Percentiles rank a stretch among this genome's conserved stretches.
These are phyloP conservation scores for Fopius arisanus DNA, from an alignment of 1,140 invertebrate species.

Conservation along the genomic window DNA sequence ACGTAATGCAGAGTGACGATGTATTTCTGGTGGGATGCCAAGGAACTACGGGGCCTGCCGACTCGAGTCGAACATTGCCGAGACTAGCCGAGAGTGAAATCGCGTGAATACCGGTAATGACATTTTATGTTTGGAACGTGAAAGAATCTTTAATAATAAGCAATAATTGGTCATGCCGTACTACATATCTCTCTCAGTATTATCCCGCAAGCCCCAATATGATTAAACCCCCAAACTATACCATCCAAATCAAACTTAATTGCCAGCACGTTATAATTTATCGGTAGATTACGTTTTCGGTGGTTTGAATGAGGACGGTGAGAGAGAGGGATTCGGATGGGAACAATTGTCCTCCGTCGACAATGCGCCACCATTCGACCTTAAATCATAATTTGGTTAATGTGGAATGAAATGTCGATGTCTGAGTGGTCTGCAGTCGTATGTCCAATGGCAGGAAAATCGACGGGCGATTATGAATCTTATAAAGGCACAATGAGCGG, in stretches of 20 bases:
- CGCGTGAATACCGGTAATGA: no score
- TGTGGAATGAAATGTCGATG: constrained; percentile 64
- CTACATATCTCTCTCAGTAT: background rate
- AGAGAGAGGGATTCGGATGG: constrained; percentile 57
- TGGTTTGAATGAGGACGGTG: constrained; percentile 36
- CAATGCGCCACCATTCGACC: constrained; percentile 55
- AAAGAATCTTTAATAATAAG: no score
- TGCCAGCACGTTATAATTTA: constrained; percentile 59
- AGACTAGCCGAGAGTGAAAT: no score
- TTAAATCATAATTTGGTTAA: constrained; percentile 66
- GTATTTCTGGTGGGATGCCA: no score
- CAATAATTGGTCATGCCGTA: no score
- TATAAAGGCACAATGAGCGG: constrained; percentile 53
- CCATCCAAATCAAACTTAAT: constrained; percentile 53
- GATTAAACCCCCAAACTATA: constrained; percentile 22
- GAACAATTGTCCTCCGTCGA: constrained; percentile 57
- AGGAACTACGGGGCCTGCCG: no score
- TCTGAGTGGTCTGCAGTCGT: constrained; percentile 46
- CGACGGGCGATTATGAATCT: constrained; percentile 57
- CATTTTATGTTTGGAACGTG: no score
- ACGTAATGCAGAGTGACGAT: no score
- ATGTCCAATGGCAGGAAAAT: constrained; percentile 42
- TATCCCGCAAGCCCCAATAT: background rate
- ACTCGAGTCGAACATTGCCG: no score
- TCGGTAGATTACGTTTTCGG: constrained; percentile 34